Base-by-base conservation (phyloP, 2,113 vertebrate species). In the Phodopus roborovskii region DNA sequence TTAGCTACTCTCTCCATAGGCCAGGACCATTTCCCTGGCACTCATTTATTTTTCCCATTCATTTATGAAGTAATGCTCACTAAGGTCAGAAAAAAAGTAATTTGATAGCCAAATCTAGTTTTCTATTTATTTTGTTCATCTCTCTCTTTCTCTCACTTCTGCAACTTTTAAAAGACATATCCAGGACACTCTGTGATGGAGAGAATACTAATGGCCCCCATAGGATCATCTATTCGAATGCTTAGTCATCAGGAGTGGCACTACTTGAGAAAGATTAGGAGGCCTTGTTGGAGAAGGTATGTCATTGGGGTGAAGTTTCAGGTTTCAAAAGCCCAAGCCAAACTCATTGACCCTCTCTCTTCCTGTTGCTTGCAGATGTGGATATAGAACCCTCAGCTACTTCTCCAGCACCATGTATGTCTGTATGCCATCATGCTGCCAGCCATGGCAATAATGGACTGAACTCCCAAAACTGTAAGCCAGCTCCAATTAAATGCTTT, bases 41-140 rank as follows among this genome's bases (percentile, higher is more conserved):
- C 36, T 84, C 36, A 50, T 20, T 85, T 64, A 95, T 62, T 85
- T 73, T 88, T 95, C 30, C 88, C 30, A 70, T 81, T 95, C 19
- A 28, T 93, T 81, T 78, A 15, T 91, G 48, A 91, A 89, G 42
- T 36, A 62, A 58, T 5, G 87, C 30, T 89, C 75, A 24, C 9
- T 68, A 66, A 91, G 71, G 36, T 79, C 48, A 81, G 20, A 74
- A 33, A 94, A 94, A 73, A 62, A 87, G 36, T 10, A 56, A 53
- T 33, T 83, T 84, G 48, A 30, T 60, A 68, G 20, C 78, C 11
- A 74, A 75, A 62, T 83, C 7, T 56, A 91, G 20, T 74, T 87
- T 93, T 79, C 36, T 48, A 19, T 91, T 84, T 68, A 78, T 11
- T 90, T 7, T 73, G 56, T 45, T 85, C 22, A 30, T 50, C 10